A percentile compares a stretch with the other conserved stretches of the same genome.
phyloP scores from a whole-genome alignment of 2,797 vertebrate species.

The Dipus sagitta region DNA sequence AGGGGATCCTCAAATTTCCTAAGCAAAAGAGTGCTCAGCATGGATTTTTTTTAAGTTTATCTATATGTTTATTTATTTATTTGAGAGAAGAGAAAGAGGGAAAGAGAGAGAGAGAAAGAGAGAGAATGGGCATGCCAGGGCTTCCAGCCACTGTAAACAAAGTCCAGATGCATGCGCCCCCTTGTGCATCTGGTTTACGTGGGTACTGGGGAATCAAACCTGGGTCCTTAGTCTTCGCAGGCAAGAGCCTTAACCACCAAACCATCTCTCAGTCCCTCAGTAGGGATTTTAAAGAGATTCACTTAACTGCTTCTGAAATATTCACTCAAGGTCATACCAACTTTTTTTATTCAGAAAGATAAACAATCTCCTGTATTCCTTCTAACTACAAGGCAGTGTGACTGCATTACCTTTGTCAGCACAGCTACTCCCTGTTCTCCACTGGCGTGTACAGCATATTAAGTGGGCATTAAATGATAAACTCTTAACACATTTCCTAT shows the following conservation, averaged over 20 bases:
- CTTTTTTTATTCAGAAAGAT: slow-evolving; percentile 49
- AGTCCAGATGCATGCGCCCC: too few relatives aligned
- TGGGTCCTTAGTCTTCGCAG: too few relatives aligned
- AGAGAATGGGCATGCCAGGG: too few relatives aligned
- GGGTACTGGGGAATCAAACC: too few relatives aligned
- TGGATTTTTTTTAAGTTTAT: not conserved
- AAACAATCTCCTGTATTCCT: not conserved
- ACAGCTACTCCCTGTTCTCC: not conserved
- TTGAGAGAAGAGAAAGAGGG: too few relatives aligned
- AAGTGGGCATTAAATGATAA: not conserved
- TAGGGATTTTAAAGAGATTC: not conserved
- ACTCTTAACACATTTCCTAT: slow-evolving; percentile 10
- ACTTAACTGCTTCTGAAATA: not conserved
- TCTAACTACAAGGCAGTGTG: not conserved
- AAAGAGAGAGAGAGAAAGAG: too few relatives aligned
- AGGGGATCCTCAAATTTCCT: not conserved
- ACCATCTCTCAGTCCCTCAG: not conserved
- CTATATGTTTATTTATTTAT: too few relatives aligned
- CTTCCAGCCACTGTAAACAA: too few relatives aligned
- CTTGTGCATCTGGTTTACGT: too few relatives aligned
- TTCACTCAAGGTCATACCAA: not conserved
- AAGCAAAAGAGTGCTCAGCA: not conserved
- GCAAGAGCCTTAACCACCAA: too few relatives aligned
- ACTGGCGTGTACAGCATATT: not conserved
- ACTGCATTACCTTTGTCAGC: not conserved